phyloP scores from a whole-genome alignment of 2,797 vertebrate genomes.

The Aplochiton taeniatus region DNA sequence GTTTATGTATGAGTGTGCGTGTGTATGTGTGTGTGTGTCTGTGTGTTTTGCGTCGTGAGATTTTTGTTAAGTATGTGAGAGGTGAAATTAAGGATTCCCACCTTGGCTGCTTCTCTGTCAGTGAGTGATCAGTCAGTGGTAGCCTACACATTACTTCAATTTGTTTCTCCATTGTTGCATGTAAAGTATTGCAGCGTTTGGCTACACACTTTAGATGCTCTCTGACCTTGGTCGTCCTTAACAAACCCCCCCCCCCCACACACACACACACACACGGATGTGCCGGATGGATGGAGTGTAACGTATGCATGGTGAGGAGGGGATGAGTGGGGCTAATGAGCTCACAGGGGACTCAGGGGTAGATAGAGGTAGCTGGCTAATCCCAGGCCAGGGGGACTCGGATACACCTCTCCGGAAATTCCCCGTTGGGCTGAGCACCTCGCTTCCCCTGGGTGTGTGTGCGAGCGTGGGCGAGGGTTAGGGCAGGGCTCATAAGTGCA shows the following conservation, averaged over 20 bases:
- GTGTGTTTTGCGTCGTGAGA: conserved; percentile 4
- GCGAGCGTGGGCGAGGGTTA: background rate
- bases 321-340: conserved; percentile 76
- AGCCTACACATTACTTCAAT: too few species aligned
- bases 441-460: conserved; percentile 25
- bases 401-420: conserved; percentile 43
- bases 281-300: conserved; percentile 60
- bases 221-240: conserved; percentile 60
- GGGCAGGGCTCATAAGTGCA: background rate
- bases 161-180: too few species aligned
- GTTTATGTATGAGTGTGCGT: conserved; percentile 36
- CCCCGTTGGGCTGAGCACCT: conserved; percentile 51
- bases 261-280: background rate
- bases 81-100: conserved; percentile 5
- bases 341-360: conserved; percentile 68
- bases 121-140: too few species aligned
- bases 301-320: conserved; percentile 62
- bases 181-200: too few species aligned
- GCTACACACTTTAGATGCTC: conserved; percentile 14
- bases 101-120: too few species aligned
- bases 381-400: conserved; percentile 30
- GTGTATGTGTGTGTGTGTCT: conserved; percentile 46
- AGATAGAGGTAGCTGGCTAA: conserved; percentile 51
- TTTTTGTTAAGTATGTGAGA: conserved; percentile 53
- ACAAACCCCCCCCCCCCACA: conserved; percentile 23